Conservation (phyloP, 2,888 invertebrate species). For the Drosophila subsilvestris region DNA sequence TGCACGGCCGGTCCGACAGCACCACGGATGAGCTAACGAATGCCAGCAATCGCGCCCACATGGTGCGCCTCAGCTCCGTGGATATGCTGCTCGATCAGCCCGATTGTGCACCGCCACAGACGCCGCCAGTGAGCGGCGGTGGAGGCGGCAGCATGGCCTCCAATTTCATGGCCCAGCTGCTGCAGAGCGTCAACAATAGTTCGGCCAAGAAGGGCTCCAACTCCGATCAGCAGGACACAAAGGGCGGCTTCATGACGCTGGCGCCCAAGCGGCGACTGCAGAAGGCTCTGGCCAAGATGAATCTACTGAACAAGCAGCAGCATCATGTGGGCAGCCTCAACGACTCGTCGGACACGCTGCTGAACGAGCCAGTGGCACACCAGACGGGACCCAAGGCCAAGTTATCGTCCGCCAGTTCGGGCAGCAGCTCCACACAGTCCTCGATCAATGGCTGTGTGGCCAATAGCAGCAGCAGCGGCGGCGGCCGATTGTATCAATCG, state of each 20-base stretch:
- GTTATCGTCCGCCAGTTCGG: constrained; percentile 64
- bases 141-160: constrained; percentile 74
- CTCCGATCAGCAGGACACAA: constrained; percentile 51
- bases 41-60: constrained; percentile 68
- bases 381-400: constrained; percentile 59
- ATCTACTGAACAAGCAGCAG: constrained; percentile 86
- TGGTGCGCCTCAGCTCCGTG: constrained; percentile 89
- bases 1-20: constrained; percentile 85
- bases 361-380: constrained; percentile 56
- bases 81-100: constrained; percentile 86
- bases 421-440: constrained; percentile 64
- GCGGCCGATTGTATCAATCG: constrained; percentile 88
- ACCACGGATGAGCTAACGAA: constrained; percentile 69
- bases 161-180: constrained; percentile 85
- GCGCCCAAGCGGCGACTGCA: constrained; percentile 93
- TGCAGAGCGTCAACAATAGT: constrained; percentile 81
- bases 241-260: constrained; percentile 92
- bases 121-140: constrained; percentile 52
- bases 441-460: constrained; percentile 51
- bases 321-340: constrained; percentile 72
- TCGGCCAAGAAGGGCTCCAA: constrained; percentile 71
- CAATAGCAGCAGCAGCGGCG: constrained; percentile 6
- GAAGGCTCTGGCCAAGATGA: constrained; percentile 94
- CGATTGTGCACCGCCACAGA: constrained; percentile 82
- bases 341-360: constrained; percentile 76